These are phyloP conservation scores for Rhynchonema sp. DNA, from an alignment of 2,888 invertebrate species.

Conservation along the genomic window DNA sequence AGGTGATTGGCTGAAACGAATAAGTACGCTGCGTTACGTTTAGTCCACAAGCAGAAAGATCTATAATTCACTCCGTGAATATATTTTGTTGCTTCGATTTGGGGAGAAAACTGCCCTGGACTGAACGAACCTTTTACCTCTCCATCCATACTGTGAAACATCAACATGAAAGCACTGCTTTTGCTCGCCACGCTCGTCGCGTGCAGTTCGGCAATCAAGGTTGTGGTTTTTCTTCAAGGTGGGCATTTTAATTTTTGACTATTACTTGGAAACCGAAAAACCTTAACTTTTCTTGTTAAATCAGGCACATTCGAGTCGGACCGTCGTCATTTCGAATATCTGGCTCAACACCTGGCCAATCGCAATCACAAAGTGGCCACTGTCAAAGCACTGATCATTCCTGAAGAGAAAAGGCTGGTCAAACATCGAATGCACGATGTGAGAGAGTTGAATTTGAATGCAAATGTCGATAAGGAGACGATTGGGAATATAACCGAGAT, in stretches of 20 bases:
- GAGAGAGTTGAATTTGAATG: conserved; percentile 15
- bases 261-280: neutral
- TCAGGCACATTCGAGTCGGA: neutral
- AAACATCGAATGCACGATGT: conserved; percentile 23
- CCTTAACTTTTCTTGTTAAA: neutral
- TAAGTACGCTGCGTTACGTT: too few species aligned
- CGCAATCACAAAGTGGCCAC: conserved; percentile 10
- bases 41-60: too few species aligned
- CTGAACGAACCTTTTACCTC: too few species aligned
- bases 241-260: neutral
- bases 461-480: neutral
- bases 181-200: neutral
- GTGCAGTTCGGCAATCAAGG: neutral
- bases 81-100: too few species aligned
- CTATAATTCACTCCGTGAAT: too few species aligned
- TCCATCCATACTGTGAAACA: neutral
- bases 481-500: neutral
- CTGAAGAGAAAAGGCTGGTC: conserved; percentile 24
- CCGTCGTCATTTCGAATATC: neutral
- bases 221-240: neutral
- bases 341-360: neutral
- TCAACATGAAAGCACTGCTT: neutral
- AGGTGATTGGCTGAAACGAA: neutral
- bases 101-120: too few species aligned
- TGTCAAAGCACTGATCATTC: conserved; percentile 23